These are phyloP conservation scores for Fundulus diaphanus DNA, from an alignment of 2,797 vertebrate species.

Conservation along the genomic window DNA sequence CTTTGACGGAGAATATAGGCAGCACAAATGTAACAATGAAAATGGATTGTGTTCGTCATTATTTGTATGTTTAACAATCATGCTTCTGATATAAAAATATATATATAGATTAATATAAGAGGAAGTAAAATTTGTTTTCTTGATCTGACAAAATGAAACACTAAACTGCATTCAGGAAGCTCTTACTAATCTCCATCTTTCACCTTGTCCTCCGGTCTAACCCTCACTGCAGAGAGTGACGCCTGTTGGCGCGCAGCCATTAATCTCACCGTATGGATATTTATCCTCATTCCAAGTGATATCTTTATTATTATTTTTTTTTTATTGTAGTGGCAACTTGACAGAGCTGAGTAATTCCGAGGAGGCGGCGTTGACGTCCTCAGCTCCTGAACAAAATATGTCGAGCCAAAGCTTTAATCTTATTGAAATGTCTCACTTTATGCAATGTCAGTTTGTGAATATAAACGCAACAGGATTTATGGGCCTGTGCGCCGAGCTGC, in stretches of 20 bases:
- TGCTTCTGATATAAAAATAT: constrained; percentile 53
- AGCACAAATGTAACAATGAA: constrained; percentile 53
- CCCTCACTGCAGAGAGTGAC: constrained; percentile 23
- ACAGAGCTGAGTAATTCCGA: constrained; percentile 31
- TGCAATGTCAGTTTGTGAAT: constrained; percentile 17
- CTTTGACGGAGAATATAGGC: constrained; percentile 35
- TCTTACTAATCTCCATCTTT: constrained; percentile 39
- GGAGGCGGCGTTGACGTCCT: constrained; percentile 33
- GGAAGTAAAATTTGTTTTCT: constrained; percentile 55
- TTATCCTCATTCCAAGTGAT: constrained; percentile 39
- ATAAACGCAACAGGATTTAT: background rate
- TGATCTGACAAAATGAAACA: constrained; percentile 46
- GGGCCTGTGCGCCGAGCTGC: constrained; percentile 16
- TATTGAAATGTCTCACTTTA: constrained; percentile 28
- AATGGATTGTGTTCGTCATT: constrained; percentile 34
- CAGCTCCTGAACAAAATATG: constrained; percentile 20
- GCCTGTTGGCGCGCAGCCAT: constrained; percentile 36
- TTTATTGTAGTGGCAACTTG: constrained; percentile 34
- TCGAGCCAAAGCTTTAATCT: constrained; percentile 20
- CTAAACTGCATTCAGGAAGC: constrained; percentile 38
- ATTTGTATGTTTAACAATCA: constrained; percentile 62
- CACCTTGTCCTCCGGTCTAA: constrained; percentile 30
- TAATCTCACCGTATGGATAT: constrained; percentile 34
- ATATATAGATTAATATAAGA: constrained; percentile 71
- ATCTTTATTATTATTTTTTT: background rate